These are phyloP conservation scores for Sebastolobus altivelis DNA, from an alignment of 2,797 vertebrate species.

Conservation along the genomic window DNA sequence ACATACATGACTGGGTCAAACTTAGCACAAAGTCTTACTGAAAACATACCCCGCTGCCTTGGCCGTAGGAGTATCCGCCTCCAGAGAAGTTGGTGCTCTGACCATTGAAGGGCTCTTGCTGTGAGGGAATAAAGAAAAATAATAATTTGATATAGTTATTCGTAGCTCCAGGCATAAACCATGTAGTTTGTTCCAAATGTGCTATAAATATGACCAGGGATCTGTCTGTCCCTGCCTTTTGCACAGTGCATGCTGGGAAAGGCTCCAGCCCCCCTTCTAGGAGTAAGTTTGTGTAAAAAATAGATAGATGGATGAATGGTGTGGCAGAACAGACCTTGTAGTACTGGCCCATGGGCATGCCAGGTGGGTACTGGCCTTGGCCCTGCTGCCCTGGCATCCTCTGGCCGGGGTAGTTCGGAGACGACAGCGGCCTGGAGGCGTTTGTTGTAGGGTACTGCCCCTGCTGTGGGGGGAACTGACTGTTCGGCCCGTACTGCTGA, in stretches of 20 bases:
- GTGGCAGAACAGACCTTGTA: slow-evolving; percentile 90
- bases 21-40: background rate
- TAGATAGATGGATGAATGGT: slow-evolving; percentile 1
- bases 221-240: background rate
- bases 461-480: slow-evolving; percentile 97
- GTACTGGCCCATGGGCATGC: slow-evolving; percentile 96
- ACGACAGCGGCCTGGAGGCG: slow-evolving; percentile 92
- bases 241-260: background rate
- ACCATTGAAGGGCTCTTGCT: slow-evolving; percentile 93
- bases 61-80: slow-evolving; percentile 90
- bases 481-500: slow-evolving; percentile 98
- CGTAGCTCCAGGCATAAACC: background rate
- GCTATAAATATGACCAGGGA: background rate
- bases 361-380: slow-evolving; percentile 94
- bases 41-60: slow-evolving; percentile 89
- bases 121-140: slow-evolving; percentile 40
- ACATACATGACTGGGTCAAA: slow-evolving; percentile 9
- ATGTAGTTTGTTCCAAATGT: background rate
- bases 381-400: slow-evolving; percentile 96
- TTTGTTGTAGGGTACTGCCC: slow-evolving; percentile 95
- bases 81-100: slow-evolving; percentile 92
- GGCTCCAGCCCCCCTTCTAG: background rate
- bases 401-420: slow-evolving; percentile 95
- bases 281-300: background rate
- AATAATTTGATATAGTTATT: background rate